Conservation (phyloP, 1,140 invertebrate genomes). For the Orchestia grillus region DNA sequence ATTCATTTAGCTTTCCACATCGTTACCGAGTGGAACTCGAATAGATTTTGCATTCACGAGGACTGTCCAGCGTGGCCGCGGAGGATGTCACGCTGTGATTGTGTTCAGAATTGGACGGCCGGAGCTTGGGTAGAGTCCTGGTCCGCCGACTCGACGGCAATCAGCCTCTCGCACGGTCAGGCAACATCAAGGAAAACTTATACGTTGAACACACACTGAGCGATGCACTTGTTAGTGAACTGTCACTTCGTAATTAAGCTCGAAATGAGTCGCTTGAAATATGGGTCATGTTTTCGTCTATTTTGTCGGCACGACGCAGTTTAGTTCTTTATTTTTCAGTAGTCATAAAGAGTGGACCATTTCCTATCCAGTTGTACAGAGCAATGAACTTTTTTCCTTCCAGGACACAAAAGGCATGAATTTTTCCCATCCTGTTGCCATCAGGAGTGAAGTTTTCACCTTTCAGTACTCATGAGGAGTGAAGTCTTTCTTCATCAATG, state of each 20-base stretch:
- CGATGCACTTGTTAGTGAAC: neutral
- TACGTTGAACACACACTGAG: neutral
- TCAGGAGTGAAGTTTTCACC: neutral
- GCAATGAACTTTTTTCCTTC: neutral
- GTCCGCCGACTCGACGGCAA: neutral
- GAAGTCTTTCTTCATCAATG: neutral
- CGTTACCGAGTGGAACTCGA: conserved; percentile 32
- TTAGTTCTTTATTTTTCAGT: neutral
- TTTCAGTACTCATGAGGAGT: neutral
- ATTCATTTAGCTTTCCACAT: conserved; percentile 55
- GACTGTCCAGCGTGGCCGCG: neutral
- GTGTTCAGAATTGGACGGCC: conserved; percentile 3
- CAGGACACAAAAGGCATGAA: neutral
- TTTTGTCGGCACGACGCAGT: neutral
- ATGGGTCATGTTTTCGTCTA: neutral
- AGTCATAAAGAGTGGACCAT: neutral
- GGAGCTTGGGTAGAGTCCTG: neutral
- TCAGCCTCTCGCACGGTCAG: neutral
- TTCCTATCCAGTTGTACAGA: neutral
- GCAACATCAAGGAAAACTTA: neutral
- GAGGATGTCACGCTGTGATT: conserved; percentile 40
- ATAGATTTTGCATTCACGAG: conserved; percentile 38
- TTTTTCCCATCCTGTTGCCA: too few relatives aligned
- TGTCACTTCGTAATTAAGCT: neutral
- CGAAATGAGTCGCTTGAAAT: neutral